Evolutionary conservation across 92 coral and sea anemone species (phyloP).

Genomic region (Blastomussa wellsi): DNA sequence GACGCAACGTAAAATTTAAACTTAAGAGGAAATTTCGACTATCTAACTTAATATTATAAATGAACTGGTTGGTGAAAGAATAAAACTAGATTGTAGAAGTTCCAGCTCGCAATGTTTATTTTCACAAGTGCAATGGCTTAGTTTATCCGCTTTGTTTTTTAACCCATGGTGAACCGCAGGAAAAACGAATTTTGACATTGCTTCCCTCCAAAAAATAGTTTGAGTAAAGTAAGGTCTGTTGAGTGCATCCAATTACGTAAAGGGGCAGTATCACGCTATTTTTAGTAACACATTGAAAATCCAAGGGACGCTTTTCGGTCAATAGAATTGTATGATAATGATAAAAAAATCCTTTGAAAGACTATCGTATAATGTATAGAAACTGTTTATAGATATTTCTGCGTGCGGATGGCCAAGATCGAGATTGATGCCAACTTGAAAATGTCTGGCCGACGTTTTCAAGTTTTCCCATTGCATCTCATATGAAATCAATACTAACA

Average conservation of each 20-base stretch:
- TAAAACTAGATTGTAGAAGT: neutral
- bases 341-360: too few relatives aligned
- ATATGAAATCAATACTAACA: too few relatives aligned
- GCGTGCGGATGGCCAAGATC: too few relatives aligned
- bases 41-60: neutral
- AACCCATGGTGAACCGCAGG: neutral
- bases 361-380: too few relatives aligned
- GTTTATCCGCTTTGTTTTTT: neutral
- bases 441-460: too few relatives aligned
- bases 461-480: too few relatives aligned
- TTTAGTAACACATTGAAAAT: too few relatives aligned
- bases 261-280: too few relatives aligned
- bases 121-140: neutral
- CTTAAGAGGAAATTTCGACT: neutral
- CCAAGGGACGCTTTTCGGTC: too few relatives aligned
- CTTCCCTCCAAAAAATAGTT: neutral
- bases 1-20: neutral
- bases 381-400: too few relatives aligned
- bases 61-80: neutral
- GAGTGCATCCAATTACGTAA: slow-evolving; percentile 5
- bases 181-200: neutral
- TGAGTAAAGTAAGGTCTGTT: neutral
- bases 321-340: too few relatives aligned
- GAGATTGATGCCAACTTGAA: too few relatives aligned
- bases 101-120: neutral